These are phyloP conservation scores for Keiferia lycopersicella DNA, from an alignment of 2,888 invertebrate species.

Conservation along the genomic window DNA sequence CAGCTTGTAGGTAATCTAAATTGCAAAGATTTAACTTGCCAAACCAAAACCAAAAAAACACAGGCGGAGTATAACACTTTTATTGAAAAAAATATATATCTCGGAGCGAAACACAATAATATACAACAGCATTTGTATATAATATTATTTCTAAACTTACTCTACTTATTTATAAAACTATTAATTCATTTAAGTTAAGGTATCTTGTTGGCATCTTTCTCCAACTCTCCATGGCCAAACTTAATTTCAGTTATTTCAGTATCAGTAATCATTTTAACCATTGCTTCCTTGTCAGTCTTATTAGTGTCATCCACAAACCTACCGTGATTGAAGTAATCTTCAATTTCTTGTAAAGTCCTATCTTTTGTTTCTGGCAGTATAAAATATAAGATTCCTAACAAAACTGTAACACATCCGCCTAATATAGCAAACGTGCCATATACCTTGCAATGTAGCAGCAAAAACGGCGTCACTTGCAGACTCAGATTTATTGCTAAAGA, in stretches of 20 bases:
- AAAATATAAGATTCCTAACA: conserved; percentile 41
- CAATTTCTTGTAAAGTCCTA: conserved; percentile 51
- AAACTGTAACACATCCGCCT: conserved; percentile 34
- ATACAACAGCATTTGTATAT: too few relatives aligned
- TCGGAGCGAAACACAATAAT: too few relatives aligned
- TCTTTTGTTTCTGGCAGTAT: conserved; percentile 52
- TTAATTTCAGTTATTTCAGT: conserved; percentile 8
- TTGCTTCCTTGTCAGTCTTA: conserved; percentile 26
- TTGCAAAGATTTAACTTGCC: too few relatives aligned
- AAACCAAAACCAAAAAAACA: too few relatives aligned
- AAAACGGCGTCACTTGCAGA: conserved; percentile 51
- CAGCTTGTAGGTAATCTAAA: too few relatives aligned
- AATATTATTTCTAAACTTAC: too few relatives aligned
- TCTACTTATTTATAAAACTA: too few relatives aligned
- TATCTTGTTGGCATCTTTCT: too few relatives aligned
- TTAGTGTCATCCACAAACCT: conserved; percentile 29
- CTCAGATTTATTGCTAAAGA: conserved; percentile 45
- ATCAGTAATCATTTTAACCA: neutral
- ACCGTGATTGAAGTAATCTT: conserved; percentile 44
- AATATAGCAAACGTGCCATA: conserved; percentile 46
- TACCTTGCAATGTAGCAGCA: conserved; percentile 44
- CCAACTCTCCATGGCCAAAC: neutral
- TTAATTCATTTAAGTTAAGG: too few relatives aligned
- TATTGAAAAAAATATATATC: too few relatives aligned
- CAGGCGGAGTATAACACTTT: too few relatives aligned